These are phyloP conservation scores for Panthera leo DNA, from an alignment of 2,113 vertebrate species.

Conservation along the genomic window DNA sequence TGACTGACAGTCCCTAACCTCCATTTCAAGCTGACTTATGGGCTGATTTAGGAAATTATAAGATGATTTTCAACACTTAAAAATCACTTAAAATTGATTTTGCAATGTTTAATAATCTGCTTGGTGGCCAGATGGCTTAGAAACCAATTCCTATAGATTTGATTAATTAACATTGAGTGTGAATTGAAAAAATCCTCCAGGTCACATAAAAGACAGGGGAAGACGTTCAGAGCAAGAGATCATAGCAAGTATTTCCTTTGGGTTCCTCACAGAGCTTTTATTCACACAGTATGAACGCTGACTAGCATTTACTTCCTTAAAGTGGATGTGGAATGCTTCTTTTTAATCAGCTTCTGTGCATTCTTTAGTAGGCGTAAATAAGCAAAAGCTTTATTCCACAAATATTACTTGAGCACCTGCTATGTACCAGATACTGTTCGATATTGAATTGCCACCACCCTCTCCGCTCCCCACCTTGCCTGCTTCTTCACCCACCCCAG, in stretches of 20 bases:
- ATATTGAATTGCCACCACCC: background rate
- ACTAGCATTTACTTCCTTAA: background rate
- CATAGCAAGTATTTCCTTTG: background rate
- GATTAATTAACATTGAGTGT: background rate
- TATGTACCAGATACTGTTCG: background rate
- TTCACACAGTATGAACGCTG: background rate
- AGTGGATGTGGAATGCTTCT: background rate
- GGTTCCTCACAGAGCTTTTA: background rate
- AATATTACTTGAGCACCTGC: background rate
- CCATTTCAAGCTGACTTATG: background rate
- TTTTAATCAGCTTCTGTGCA: background rate
- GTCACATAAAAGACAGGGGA: background rate
- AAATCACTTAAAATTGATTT: conserved; percentile 35
- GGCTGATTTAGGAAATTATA: conserved; percentile 2
- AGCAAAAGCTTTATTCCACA: background rate
- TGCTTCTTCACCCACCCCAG: background rate
- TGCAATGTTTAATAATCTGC: background rate
- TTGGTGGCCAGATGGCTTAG: conserved; percentile 19
- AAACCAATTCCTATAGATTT: background rate
- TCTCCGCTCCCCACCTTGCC: no score
- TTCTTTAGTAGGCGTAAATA: background rate
- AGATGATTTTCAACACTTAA: conserved; percentile 4
- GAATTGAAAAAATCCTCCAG: background rate
- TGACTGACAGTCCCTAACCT: background rate
- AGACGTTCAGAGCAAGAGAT: background rate